Conservation (phyloP, 2,797 vertebrate species). For the Calcarius lapponicus region DNA sequence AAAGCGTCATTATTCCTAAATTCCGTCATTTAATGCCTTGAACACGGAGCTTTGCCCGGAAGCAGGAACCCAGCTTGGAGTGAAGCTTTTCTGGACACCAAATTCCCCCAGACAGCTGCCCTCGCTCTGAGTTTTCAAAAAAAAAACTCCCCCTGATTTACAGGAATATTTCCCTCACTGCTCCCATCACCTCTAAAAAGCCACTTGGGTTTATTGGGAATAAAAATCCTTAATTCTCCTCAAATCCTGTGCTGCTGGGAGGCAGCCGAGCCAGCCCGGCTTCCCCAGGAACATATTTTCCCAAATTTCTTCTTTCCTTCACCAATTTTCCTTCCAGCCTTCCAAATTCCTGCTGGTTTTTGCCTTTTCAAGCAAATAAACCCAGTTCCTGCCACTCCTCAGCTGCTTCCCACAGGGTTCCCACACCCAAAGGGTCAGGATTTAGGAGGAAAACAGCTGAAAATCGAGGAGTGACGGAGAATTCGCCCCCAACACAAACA, state of each 20-base stretch:
- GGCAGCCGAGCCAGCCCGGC: background rate
- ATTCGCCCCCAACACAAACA: rapidly evolving
- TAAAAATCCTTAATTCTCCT: background rate
- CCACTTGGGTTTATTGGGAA: background rate
- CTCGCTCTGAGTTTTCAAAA: background rate
- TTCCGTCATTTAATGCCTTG: background rate
- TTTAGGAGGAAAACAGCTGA: background rate
- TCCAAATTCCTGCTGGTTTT: background rate
- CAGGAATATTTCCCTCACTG: background rate
- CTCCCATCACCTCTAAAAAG: background rate
- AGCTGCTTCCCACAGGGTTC: rapidly evolving
- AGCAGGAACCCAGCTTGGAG: background rate
- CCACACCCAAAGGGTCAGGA: background rate
- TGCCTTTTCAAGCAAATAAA: background rate
- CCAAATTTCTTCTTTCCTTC: background rate
- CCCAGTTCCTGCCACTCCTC: background rate
- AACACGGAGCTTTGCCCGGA: background rate
- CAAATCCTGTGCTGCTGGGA: background rate
- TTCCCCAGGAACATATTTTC: background rate
- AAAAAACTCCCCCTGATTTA: background rate
- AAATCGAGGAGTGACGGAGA: background rate
- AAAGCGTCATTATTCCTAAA: background rate
- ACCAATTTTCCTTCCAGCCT: background rate
- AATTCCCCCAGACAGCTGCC: background rate
- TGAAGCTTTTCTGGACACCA: background rate